These are phyloP conservation scores for Phaethon lepturus DNA, from an alignment of 2,113 vertebrate genomes.

Conservation along the genomic window DNA sequence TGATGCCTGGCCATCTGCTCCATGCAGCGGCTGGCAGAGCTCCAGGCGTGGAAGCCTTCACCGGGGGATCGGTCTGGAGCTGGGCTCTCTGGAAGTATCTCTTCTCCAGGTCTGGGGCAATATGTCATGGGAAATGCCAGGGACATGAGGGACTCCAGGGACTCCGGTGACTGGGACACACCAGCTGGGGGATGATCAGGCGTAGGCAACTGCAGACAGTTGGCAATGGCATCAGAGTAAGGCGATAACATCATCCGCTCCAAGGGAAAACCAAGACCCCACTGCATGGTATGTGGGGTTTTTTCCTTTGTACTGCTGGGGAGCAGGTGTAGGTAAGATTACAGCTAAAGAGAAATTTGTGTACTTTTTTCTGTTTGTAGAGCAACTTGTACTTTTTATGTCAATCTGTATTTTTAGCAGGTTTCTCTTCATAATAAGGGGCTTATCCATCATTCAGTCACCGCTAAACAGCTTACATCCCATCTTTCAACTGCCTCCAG, in stretches of 20 bases:
- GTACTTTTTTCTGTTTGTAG: background rate
- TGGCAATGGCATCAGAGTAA: background rate
- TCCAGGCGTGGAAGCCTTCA: background rate
- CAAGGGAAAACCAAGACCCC: background rate
- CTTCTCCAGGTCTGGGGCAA: background rate
- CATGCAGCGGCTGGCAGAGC: background rate
- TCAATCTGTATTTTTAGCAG: background rate
- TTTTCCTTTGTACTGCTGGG: background rate
- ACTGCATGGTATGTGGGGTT: too few species aligned
- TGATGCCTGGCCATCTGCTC: background rate
- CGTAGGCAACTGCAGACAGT: background rate
- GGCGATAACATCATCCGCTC: background rate
- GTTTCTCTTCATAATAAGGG: background rate
- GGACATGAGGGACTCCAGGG: background rate
- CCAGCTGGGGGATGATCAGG: background rate
- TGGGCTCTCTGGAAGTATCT: background rate
- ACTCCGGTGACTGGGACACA: background rate
- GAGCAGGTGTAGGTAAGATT: background rate
- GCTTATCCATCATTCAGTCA: background rate
- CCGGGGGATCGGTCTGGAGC: rapidly evolving
- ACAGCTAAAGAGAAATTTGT: background rate
- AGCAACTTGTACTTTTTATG: background rate
- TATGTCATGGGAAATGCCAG: background rate
- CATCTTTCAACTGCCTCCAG: background rate
- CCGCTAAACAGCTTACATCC: background rate